Evolutionary conservation across 2,113 vertebrate species (phyloP), one percentile per base, ranked within the genome.

Genomic region (Peromyscus polionotus): DNA sequence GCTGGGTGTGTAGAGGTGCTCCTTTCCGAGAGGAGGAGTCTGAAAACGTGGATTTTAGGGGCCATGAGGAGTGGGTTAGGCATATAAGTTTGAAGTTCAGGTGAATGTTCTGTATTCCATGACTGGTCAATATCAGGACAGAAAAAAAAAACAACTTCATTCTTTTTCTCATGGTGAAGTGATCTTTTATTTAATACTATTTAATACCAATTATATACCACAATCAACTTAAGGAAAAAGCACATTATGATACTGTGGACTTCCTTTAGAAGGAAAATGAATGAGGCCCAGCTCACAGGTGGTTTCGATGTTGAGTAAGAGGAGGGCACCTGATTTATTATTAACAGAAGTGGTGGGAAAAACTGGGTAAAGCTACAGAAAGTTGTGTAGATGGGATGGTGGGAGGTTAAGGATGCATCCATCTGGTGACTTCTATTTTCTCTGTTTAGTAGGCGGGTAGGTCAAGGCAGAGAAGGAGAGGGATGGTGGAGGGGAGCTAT

Each of bases 351-450:
- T 63, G 48, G 59, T 86, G 42, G 81, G 91, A 10, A 84, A 91
- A 77, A 95, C 79, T 65, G 91, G 77, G n/a, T 79, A n/a, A 92
- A 84, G 70, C 93, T 84, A 72, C 75, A 94, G 76, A 94, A 95
- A 88, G 59, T n/a, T 88, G 73, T 96, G 84, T 90, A 54, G 77
- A 90, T 84, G 54, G 39, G n/a, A 63, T 95, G 73, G 95, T 96
- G 88, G 92, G 94, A 95, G 92, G 90, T 75, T 86, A 61, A 80
- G 75, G 84, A 95, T 33, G 6, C 85, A 65, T 91, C 96, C 96
- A 96, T 97, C 92, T 98, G 96, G 93, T 93, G 72, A 68, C 86
- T 97, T 97, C 96, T 98, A 91, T 96, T 98, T 97, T 98, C 88
- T 97, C 91, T 95, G 77, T 84, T 97, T 96, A 90, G 96, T 98